Conservation (phyloP, 2,113 vertebrate genomes). For the Hippopotamus amphibius region DNA sequence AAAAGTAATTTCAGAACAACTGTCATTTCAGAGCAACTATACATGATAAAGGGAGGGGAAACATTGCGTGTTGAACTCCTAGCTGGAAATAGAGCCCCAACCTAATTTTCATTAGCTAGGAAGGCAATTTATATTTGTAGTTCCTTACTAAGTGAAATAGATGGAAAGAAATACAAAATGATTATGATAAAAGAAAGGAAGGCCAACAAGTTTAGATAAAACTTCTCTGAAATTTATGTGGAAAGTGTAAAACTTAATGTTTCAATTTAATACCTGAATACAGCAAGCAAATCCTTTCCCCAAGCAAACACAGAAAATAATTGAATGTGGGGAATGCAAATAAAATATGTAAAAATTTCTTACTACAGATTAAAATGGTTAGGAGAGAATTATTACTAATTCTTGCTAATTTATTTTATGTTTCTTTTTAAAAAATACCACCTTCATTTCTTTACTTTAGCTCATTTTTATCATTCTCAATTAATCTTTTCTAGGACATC, state of each 20-base stretch:
- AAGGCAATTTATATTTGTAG: not conserved
- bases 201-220: not conserved
- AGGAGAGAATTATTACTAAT: not conserved
- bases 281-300: not conserved
- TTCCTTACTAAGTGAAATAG: not conserved
- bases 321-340: not conserved
- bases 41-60: not conserved
- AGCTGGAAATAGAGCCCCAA: not conserved
- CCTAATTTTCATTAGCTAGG: not conserved
- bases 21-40: not conserved
- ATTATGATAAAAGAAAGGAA: not conserved
- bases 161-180: not conserved
- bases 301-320: not conserved
- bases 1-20: not conserved
- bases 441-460: not conserved
- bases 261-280: not conserved
- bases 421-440: not conserved
- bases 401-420: not conserved
- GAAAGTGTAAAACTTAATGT: not conserved
- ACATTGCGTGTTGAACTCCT: not conserved
- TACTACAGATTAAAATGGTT: not conserved
- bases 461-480: not conserved
- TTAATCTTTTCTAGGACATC: not conserved
- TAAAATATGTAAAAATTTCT: not conserved
- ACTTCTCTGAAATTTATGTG: not conserved